Percentiles rank a stretch among this genome's conserved stretches.
phyloP scores from a whole-genome alignment of 2,113 vertebrate genomes.

The Callionymus lyra region DNA sequence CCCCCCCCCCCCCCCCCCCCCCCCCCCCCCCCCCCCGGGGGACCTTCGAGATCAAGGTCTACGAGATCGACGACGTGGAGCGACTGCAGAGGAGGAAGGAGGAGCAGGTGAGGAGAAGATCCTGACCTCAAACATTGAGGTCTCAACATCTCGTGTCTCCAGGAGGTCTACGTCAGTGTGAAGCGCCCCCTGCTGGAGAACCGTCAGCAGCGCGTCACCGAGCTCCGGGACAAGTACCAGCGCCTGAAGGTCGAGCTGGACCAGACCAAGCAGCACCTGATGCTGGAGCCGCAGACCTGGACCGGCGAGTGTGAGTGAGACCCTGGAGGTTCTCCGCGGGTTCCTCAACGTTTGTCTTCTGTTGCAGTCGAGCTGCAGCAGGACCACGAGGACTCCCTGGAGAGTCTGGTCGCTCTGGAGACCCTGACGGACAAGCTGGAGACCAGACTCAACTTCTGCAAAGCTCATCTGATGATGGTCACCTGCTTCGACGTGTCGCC shows the following conservation, averaged over 20 bases:
- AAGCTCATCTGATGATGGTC: slow-evolving; percentile 99
- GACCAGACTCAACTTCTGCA: slow-evolving; percentile 96
- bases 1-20: slow-evolving; percentile 73
- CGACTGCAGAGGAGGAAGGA: slow-evolving; percentile 80
- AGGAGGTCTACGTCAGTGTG: slow-evolving; percentile 81
- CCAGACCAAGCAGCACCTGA: slow-evolving; percentile 88
- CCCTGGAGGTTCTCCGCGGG: too few relatives aligned
- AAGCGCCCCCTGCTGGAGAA: slow-evolving; percentile 87
- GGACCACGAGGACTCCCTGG: slow-evolving; percentile 85
- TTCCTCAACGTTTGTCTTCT: slow-evolving; percentile 2
- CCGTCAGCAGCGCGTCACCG: slow-evolving; percentile 89
- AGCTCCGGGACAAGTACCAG: slow-evolving; percentile 88
- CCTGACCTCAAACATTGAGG: slow-evolving; percentile 9
- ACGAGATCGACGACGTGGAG: slow-evolving; percentile 96
- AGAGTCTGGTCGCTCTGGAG: slow-evolving; percentile 92
- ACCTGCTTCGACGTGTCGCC: slow-evolving; percentile 96
- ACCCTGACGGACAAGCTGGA: slow-evolving; percentile 88
- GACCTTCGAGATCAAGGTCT: slow-evolving; percentile 96
- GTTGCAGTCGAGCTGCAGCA: slow-evolving; percentile 86
- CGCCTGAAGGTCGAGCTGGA: slow-evolving; percentile 95
- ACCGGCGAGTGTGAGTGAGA: slow-evolving; percentile 85
- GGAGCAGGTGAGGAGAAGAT: slow-evolving; percentile 56
- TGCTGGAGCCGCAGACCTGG: slow-evolving; percentile 96
- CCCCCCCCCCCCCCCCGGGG: too few relatives aligned
- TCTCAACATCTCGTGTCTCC: slow-evolving; percentile 18